A percentile compares a stretch with the other conserved stretches of the same genome.
These are phyloP conservation scores for Trigoniulus corallinus DNA, from an alignment of 1,140 invertebrate species.

Conservation along the genomic window DNA sequence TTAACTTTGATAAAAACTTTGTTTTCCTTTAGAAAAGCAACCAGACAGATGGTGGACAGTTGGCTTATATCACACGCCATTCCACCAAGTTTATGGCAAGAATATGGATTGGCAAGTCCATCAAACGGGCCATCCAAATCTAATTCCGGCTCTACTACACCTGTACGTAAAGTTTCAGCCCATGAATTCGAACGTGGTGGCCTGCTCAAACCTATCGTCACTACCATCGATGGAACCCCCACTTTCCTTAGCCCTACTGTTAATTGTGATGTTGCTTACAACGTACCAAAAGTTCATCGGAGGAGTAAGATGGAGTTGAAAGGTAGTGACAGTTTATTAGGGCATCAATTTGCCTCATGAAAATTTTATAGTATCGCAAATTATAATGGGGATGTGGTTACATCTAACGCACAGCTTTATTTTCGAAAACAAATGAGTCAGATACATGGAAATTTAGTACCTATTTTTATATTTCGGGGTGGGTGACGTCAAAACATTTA, in stretches of 20 bases:
- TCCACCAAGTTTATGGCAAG: conserved; percentile 36
- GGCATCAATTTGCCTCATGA: no score
- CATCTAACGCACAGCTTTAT: no score
- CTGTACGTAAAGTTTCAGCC: conserved; percentile 85
- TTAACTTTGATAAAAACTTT: no score
- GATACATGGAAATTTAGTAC: no score
- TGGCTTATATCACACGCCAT: conserved; percentile 79
- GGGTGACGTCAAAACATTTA: no score
- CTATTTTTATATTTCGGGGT: no score
- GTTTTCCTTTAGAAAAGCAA: conserved; percentile 69
- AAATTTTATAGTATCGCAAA: no score
- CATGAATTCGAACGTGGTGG: conserved; percentile 88
- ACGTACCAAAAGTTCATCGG: background rate
- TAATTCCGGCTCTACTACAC: conserved; percentile 66
- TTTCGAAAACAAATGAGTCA: no score
- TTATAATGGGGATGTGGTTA: no score
- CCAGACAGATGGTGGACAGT: conserved; percentile 71
- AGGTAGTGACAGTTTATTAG: no score
- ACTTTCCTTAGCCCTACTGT: conserved; percentile 49
- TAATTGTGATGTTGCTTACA: background rate
- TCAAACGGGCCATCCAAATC: conserved; percentile 21
- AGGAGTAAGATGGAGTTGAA: background rate
- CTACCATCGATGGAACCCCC: conserved; percentile 73
- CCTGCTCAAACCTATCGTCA: conserved; percentile 74
- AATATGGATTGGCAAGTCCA: conserved; percentile 10